Conservation (phyloP, 2,797 vertebrate species). For the Tokudaia tokunoshimensis region DNA sequence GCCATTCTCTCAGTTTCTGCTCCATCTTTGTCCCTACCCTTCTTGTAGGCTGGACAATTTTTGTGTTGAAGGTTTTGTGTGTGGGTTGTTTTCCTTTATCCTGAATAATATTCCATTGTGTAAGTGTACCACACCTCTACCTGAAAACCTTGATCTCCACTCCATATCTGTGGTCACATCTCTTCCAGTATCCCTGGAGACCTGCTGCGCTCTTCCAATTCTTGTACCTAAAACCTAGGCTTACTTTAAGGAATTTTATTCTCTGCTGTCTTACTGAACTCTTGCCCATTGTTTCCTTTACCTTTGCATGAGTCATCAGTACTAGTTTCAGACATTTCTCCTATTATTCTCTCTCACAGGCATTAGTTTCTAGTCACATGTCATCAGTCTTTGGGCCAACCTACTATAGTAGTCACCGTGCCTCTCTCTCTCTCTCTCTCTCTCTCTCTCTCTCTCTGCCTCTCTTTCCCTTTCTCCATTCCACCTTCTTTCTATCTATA, state of each 20-base stretch:
- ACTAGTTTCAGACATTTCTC: neutral
- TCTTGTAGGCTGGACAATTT: neutral
- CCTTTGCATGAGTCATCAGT: neutral
- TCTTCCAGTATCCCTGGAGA: neutral
- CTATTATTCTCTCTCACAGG: neutral
- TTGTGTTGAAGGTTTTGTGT: neutral
- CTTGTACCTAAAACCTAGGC: neutral
- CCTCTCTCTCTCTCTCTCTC: neutral
- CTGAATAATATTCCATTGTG: neutral
- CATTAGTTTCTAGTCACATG: slow-evolving; percentile 11
- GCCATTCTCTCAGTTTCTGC: neutral
- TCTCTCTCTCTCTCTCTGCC: neutral
- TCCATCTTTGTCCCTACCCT: neutral
- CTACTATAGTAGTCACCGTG: neutral
- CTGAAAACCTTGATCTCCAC: neutral
- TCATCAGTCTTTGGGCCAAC: neutral
- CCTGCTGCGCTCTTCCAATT: neutral
- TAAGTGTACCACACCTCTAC: neutral
- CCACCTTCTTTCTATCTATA: neutral
- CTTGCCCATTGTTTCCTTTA: neutral
- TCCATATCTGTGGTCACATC: neutral
- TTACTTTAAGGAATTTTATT: neutral
- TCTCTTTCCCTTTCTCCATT: too few relatives aligned
- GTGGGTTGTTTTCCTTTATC: neutral
- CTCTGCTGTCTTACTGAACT: neutral